Conservation (phyloP, 2,113 vertebrate species). For the Dicerorhinus sumatrensis region DNA sequence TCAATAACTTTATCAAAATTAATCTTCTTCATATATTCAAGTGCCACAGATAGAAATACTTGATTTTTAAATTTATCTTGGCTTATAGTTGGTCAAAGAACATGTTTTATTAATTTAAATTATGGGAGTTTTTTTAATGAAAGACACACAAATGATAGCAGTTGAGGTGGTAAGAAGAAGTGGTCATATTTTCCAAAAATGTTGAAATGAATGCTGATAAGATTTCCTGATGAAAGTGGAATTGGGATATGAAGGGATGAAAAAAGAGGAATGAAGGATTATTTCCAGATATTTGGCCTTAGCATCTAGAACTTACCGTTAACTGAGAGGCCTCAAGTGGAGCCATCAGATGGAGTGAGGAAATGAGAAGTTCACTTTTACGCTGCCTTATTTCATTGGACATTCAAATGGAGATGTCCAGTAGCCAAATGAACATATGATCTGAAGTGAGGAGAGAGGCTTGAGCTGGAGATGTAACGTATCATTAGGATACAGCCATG, state of each 20-base stretch:
- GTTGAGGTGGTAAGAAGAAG: neutral
- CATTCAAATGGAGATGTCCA: neutral
- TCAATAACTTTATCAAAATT: neutral
- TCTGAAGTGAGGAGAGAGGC: neutral
- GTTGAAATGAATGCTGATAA: neutral
- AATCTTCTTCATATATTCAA: neutral
- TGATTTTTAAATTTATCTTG: neutral
- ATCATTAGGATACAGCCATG: neutral
- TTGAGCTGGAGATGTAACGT: neutral
- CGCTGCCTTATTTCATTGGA: neutral
- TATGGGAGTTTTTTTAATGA: neutral
- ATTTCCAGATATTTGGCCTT: neutral
- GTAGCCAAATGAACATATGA: neutral
- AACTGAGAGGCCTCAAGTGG: neutral
- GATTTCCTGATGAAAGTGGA: neutral
- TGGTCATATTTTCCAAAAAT: neutral
- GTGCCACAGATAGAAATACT: neutral
- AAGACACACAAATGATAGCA: neutral
- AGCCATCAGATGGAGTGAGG: neutral
- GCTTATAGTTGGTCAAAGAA: neutral
- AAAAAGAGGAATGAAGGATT: neutral
- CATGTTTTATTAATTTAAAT: neutral
- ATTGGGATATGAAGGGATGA: neutral
- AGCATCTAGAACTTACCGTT: neutral
- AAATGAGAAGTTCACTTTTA: neutral